phyloP scores from a whole-genome alignment of 2,113 vertebrate genomes.

The Gnathonemus echidnorhynchus region DNA sequence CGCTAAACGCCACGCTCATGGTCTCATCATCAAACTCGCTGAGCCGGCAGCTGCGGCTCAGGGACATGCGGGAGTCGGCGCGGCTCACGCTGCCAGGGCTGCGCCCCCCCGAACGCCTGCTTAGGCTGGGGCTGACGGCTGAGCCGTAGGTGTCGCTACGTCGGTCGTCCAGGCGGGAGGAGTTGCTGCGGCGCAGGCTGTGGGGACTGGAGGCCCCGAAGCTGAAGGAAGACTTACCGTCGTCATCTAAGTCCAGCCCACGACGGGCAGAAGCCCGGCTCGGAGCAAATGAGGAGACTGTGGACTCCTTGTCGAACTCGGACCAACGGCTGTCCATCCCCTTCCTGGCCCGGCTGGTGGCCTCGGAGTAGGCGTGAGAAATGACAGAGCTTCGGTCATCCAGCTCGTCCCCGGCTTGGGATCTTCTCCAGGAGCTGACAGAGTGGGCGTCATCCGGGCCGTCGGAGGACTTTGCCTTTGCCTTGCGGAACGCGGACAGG shows the following conservation, averaged over 20 bases:
- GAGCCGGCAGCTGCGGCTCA: conserved; percentile 65
- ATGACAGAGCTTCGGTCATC: conserved; percentile 60
- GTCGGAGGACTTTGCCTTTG: conserved; percentile 53
- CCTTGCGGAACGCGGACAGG: conserved; percentile 58
- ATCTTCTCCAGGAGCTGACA: conserved; percentile 44
- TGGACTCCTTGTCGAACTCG: conserved; percentile 67
- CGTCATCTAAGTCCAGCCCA: conserved; percentile 58
- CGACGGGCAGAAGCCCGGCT: conserved; percentile 67
- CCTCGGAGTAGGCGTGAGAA: conserved; percentile 69
- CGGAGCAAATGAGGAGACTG: conserved; percentile 54
- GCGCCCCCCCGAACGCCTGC: conserved; percentile 47
- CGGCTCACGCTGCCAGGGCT: conserved; percentile 61
- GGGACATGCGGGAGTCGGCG: conserved; percentile 65
- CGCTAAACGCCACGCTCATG: conserved; percentile 59
- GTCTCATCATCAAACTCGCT: conserved; percentile 72
- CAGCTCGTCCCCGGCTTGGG: conserved; percentile 42
- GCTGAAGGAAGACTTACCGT: conserved; percentile 64
- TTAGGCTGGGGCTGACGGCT: conserved; percentile 57
- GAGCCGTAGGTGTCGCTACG: conserved; percentile 32
- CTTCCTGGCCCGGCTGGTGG: conserved; percentile 57
- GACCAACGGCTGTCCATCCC: conserved; percentile 76
- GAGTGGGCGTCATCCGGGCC: conserved; percentile 47
- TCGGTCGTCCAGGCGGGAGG: conserved; percentile 55
- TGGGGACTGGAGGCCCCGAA: conserved; percentile 64
- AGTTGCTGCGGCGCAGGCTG: conserved; percentile 55